These are phyloP conservation scores for Keiferia lycopersicella DNA, from an alignment of 2,888 invertebrate species.

Conservation along the genomic window DNA sequence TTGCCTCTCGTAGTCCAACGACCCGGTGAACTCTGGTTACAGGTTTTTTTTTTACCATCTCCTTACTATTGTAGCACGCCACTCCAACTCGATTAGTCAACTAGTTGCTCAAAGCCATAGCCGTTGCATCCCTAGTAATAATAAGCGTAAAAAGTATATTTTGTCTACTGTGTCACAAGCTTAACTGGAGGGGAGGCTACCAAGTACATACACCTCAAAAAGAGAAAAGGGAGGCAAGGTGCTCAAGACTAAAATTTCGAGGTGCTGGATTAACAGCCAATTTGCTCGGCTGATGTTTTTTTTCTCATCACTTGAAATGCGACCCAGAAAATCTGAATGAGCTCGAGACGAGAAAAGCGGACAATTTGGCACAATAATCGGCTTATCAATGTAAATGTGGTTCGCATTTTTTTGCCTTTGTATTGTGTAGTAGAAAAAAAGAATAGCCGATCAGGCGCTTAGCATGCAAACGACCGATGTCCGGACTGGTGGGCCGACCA, in stretches of 20 bases:
- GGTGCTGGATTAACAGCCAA: conserved; percentile 6
- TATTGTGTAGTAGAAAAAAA: conserved; percentile 44
- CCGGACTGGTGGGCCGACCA: background rate
- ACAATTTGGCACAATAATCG: conserved; percentile 37
- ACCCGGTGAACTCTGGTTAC: too few relatives aligned
- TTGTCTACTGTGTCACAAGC: background rate
- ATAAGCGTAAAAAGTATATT: too few relatives aligned
- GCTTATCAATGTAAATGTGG: conserved; percentile 42
- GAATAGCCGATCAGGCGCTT: conserved; percentile 44
- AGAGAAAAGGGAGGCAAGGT: background rate
- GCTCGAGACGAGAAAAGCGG: conserved; percentile 6
- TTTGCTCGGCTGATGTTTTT: background rate
- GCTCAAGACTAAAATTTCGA: conserved; percentile 2
- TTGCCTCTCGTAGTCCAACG: too few relatives aligned
- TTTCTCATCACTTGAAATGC: conserved; percentile 1
- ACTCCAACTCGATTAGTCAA: too few relatives aligned
- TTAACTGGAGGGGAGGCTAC: background rate
- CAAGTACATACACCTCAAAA: conserved; percentile 6
- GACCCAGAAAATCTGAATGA: conserved; percentile 6
- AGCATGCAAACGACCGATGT: conserved; percentile 42
- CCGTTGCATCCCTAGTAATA: too few relatives aligned
- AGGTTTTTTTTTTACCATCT: too few relatives aligned
- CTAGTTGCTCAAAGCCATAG: too few relatives aligned
- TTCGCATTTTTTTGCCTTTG: conserved; percentile 39
- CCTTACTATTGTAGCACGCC: too few relatives aligned